Evolutionary conservation across 2,888 invertebrate species (phyloP).

Genomic region (Drosophila lutescens): DNA sequence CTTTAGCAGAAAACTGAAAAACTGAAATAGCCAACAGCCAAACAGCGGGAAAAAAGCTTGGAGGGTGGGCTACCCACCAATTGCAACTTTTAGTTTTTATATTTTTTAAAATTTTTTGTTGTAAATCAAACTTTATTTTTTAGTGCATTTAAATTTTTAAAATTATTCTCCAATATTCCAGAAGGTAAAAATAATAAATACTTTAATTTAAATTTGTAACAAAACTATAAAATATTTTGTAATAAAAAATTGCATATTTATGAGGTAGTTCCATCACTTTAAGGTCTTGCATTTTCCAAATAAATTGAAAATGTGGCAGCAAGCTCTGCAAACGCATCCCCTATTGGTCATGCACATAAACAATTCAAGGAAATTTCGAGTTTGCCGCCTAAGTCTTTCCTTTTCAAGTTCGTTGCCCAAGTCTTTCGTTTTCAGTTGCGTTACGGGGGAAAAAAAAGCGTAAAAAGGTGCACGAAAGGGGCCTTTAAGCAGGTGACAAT

Average conservation of each 20-base stretch:
- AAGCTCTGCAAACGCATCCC: not conserved
- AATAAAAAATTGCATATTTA: too few species aligned
- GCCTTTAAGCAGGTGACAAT: conserved; percentile 41
- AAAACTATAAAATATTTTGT: too few species aligned
- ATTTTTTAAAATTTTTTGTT: not conserved
- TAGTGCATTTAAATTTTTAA: too few species aligned
- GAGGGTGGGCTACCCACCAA: not conserved
- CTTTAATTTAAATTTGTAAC: too few species aligned
- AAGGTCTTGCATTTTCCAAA: conserved; percentile 46
- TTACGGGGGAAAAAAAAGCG: not conserved
- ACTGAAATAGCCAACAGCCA: conserved; percentile 62
- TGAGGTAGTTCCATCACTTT: not conserved
- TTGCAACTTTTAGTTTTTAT: conserved; percentile 1
- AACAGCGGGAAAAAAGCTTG: conserved; percentile 21
- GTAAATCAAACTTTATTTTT: not conserved
- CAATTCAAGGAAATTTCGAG: conserved; percentile 42
- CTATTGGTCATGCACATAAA: conserved; percentile 31
- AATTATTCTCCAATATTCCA: too few species aligned
- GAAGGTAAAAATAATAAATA: too few species aligned
- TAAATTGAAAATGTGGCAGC: conserved; percentile 52
- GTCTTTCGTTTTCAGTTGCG: conserved; percentile 55
- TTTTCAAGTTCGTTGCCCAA: conserved; percentile 61
- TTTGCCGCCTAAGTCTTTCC: conserved; percentile 43
- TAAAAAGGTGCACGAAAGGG: conserved; percentile 3
- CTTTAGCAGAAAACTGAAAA: conserved; percentile 80